Evolutionary conservation across 2,797 vertebrate genomes (phyloP).

Genomic region (Scleropages formosus): DNA sequence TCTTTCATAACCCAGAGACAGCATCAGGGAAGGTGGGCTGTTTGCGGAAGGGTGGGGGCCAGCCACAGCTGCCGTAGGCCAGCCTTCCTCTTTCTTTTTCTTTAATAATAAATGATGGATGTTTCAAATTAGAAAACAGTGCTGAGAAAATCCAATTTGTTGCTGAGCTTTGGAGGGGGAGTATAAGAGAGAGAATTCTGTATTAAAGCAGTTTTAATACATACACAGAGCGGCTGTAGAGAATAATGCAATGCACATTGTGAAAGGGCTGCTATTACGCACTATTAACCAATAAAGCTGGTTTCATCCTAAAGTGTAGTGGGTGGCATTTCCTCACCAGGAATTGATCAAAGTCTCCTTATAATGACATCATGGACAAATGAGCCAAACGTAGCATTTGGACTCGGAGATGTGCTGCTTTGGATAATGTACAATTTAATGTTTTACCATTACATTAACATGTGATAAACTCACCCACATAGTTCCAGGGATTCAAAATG

Average conservation of each 20-base stretch:
- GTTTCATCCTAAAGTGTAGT: conserved; percentile 63
- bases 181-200: conserved; percentile 71
- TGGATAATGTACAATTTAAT: background rate
- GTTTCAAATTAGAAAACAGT: conserved; percentile 88
- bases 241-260: conserved; percentile 85
- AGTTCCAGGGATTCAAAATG: background rate
- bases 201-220: conserved; percentile 64
- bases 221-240: conserved; percentile 69
- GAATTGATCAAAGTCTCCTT: conserved; percentile 79
- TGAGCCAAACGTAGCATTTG: conserved; percentile 73
- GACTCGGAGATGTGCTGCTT: background rate
- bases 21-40: background rate
- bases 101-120: conserved; percentile 98
- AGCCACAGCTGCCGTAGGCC: conserved; percentile 56
- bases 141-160: conserved; percentile 92
- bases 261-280: conserved; percentile 85
- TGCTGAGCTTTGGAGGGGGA: conserved; percentile 81
- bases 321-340: conserved; percentile 63
- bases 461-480: background rate
- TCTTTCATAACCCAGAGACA: background rate
- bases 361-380: conserved; percentile 79
- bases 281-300: conserved; percentile 82
- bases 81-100: conserved; percentile 49
- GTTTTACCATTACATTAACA: background rate
- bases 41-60: background rate